Base-by-base conservation (phyloP, 1,140 invertebrate species). In the Saccostrea echinata region DNA sequence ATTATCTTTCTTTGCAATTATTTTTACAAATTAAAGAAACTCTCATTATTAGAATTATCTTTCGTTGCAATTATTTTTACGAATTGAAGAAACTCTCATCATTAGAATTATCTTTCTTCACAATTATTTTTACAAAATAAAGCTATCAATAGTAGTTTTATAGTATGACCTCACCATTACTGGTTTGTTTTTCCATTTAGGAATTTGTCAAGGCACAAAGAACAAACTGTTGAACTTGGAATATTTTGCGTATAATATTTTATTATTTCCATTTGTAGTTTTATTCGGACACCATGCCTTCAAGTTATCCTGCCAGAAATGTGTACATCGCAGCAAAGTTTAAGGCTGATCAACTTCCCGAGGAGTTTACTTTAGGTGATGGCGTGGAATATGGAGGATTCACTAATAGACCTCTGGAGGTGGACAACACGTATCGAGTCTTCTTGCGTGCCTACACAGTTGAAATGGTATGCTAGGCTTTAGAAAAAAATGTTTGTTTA, bases 301-400 rank as follows among this genome's bases (percentile, higher is more conserved):
- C 88, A 4, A 84, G 88, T 27, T 82, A 86, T 9, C 92, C 93
- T 8, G 89, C 92, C 30, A 85, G 84, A 13, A 83, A 88, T 16
- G 92, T 92, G 0, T 94, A 94, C 85, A 93, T 94, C 55, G 92
- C 94, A 35, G 94, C 93, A 12, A 90, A 91, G 81, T 94, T 94
- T 85, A 91, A 92, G 68, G 90, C 92, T 0, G 89, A 91, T n/a
- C 81, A 89, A 30, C 88, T 94, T 1, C 94, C 93, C 13, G 84
- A 85, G 27, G 86, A 91, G 81, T 94, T 94, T 88, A 84, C 88
- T 16, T 90, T 94, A 13, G 93, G 94, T 80, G 92, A 93, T 85
- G 90, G 86, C 16, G 89, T 92, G 71, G 90, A 91, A 43, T 94
- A 94, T 83, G 92, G 91, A 52, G 89, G 90, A 12, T 93, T 92